Conservation (phyloP, 2,888 invertebrate species). For the Ethmia dodecea region DNA sequence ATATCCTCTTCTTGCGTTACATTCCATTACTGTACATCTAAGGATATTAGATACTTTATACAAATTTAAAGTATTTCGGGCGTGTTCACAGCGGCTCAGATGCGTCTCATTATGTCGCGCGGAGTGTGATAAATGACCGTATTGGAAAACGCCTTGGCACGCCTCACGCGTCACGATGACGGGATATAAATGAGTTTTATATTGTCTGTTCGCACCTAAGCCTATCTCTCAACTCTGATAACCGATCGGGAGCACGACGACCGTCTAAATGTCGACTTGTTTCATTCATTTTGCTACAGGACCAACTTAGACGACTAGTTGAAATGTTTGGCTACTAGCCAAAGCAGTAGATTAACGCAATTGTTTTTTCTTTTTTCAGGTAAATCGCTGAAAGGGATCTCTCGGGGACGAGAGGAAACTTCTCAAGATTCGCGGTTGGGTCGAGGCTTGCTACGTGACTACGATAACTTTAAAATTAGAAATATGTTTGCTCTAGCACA, state of each 20-base stretch:
- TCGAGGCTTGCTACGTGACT: conserved; percentile 25
- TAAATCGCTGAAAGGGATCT: conserved; percentile 66
- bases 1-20: conserved; percentile 20
- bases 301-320: conserved; percentile 67
- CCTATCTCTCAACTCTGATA: conserved; percentile 59
- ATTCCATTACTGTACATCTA: conserved; percentile 30
- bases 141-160: conserved; percentile 71
- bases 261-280: conserved; percentile 53
- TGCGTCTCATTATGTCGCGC: conserved; percentile 68
- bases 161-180: conserved; percentile 65
- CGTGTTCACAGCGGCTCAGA: conserved; percentile 41
- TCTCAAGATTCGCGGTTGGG: conserved; percentile 38
- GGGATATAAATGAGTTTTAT: conserved; percentile 73
- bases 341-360: conserved; percentile 68
- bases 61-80: conserved; percentile 55
- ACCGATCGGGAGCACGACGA: conserved; percentile 52
- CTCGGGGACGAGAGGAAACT: conserved; percentile 40
- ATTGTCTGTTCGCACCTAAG: conserved; percentile 71
- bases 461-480: conserved; percentile 15
- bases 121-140: conserved; percentile 70
- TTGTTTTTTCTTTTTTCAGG: conserved; percentile 72
- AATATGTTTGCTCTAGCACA: conserved; percentile 9
- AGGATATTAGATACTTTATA: conserved; percentile 42
- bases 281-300: conserved; percentile 65
- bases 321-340: conserved; percentile 69